Evolutionary conservation across 2,113 vertebrate genomes (phyloP).

Genomic region (Dunckerocampus dactyliophorus): DNA sequence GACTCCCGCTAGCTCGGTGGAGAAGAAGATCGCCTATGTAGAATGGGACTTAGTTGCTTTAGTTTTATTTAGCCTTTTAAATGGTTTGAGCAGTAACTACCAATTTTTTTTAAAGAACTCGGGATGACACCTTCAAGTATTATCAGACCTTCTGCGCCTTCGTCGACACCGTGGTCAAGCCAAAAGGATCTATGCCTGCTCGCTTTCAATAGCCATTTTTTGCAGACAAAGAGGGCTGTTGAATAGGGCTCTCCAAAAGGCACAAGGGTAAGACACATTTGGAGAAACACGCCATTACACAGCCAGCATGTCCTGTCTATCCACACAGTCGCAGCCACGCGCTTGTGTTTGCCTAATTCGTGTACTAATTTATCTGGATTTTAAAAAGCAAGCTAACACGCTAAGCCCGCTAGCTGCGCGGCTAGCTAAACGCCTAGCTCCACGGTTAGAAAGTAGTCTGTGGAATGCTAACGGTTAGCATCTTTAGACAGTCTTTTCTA

Average conservation of each 20-base stretch:
- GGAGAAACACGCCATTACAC: conserved; percentile 4
- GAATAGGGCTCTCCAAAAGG: conserved; percentile 54
- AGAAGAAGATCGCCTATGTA: conserved; percentile 46
- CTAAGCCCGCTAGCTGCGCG: conserved; percentile 32
- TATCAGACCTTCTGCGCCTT: conserved; percentile 41
- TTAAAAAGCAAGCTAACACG: background rate
- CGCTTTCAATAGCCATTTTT: conserved; percentile 72
- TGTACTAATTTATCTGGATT: background rate
- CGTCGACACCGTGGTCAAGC: conserved; percentile 55
- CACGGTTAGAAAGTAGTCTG: conserved; percentile 24
- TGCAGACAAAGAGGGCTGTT: conserved; percentile 77
- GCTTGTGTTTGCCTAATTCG: background rate
- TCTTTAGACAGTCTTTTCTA: background rate
- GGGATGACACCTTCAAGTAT: conserved; percentile 61
- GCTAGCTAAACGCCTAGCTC: conserved; percentile 45
- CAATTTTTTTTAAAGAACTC: conserved; percentile 8
- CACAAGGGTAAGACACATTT: conserved; percentile 61
- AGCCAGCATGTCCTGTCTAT: background rate
- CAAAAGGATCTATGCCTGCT: conserved; percentile 66
- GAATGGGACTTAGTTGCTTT: conserved; percentile 28
- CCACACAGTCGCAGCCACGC: background rate
- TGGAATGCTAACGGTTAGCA: conserved; percentile 48
- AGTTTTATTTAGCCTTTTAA: conserved; percentile 20
- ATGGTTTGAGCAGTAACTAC: conserved; percentile 2
- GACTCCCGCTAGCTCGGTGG: conserved; percentile 51